Evolutionary conservation across 2,113 vertebrate species (phyloP), one percentile per base, ranked within the genome.

Genomic region (Lagopus leucura): DNA sequence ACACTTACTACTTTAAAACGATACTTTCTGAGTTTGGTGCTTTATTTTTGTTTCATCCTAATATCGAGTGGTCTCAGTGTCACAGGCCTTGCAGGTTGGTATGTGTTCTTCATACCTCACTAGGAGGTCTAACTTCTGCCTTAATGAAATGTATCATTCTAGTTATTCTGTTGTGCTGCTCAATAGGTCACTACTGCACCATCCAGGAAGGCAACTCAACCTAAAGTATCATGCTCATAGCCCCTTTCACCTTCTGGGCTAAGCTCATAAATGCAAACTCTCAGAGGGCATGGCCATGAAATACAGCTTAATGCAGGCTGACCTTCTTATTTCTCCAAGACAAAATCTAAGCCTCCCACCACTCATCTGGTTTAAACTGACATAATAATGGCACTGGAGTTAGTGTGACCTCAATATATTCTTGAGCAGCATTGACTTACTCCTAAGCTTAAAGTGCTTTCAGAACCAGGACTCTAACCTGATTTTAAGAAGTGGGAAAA

Each of bases 171-270:
- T 16, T 2, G 10, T 6, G 6, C 45, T 84, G n/a, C 67, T 70
- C 76, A 40, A 28, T 8, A 25, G 0, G 0, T 12, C 60, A 42
- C 65, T 0, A 0, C 45, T 36, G 36, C 32, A 32, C 15, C 67
- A 81, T 30, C 25, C 86, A 32, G 61, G 47, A 77, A 85, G 28
- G 42, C 63, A 54, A 36, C 36, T 87, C 38, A 79, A 48, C 43
- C 81, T 43, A 45, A 76, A 72, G 52, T 32, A 52, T 1, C 0
- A 1, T 32, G 16, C 54, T 73, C 11, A n/a, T 10, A 65, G 8
- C 14, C 67, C 36, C 8, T 10, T n/a, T 61, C 36, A 30, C 8
- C 40, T 79, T 42, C 45, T 63, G 64, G 38, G 30, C 21, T 93
- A 77, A 81, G 54, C 17, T 27, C 32, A 48, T 5, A 38, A 42